Evolutionary conservation across 37 sponge, comb jelly and placozoan species (phyloP).

Genomic region (Axinella damicornis): DNA sequence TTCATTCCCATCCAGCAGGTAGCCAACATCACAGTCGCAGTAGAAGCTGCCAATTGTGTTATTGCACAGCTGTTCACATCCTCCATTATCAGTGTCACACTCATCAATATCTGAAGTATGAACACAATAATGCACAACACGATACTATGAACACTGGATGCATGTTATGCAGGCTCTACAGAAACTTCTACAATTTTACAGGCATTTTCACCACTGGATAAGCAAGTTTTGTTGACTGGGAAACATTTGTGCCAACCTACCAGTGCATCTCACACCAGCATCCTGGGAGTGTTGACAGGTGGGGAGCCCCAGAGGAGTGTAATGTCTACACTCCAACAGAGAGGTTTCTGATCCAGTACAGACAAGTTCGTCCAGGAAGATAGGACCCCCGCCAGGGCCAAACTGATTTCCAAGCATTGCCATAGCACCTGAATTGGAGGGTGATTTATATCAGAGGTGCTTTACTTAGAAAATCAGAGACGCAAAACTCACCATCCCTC

Average conservation of each 20-base stretch:
- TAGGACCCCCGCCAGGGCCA: constrained; percentile 27
- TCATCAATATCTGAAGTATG: constrained; percentile 47
- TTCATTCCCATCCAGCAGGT: neutral
- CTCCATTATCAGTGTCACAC: constrained; percentile 30
- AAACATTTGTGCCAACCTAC: neutral
- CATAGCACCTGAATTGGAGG: too few species aligned
- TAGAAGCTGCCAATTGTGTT: constrained; percentile 35
- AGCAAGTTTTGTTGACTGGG: too few species aligned
- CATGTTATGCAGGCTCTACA: too few species aligned
- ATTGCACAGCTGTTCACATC: constrained; percentile 36
- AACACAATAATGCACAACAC: too few species aligned
- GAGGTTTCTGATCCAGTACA: constrained; percentile 27
- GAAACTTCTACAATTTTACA: too few species aligned
- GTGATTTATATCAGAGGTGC: too few species aligned
- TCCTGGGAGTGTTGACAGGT: neutral
- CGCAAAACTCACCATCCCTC: neutral
- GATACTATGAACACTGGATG: too few species aligned
- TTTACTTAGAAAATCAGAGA: neutral
- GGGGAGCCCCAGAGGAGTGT: neutral
- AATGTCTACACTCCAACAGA: constrained; percentile 15
- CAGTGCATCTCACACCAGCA: neutral
- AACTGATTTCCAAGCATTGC: too few species aligned
- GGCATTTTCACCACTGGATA: too few species aligned
- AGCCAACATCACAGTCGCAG: constrained; percentile 36
- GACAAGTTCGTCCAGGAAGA: constrained; percentile 13